Evolutionary conservation across 2,113 vertebrate genomes (phyloP).

Genomic region (Antechinus flavipes): DNA sequence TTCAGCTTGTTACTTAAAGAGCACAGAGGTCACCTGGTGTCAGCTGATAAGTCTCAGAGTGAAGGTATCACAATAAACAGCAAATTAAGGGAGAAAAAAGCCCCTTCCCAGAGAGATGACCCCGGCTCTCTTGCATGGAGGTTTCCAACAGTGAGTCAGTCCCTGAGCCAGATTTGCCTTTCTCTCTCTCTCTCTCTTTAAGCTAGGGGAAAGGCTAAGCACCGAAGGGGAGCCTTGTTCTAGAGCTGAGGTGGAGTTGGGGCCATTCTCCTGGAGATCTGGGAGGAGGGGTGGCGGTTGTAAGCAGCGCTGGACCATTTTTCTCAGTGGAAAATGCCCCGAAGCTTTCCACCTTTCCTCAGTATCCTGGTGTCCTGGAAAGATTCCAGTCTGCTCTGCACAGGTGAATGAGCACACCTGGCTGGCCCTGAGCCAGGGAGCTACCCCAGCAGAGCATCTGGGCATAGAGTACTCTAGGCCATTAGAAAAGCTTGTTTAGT

Average conservation of each 20-base stretch:
- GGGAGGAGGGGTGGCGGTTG: not conserved
- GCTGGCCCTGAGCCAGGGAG: not conserved
- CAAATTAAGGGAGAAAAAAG: conserved; percentile 54
- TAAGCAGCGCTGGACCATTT: not conserved
- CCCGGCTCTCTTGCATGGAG: not conserved
- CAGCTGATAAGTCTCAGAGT: conserved; percentile 68
- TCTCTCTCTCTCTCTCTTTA: not conserved
- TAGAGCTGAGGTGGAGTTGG: not conserved
- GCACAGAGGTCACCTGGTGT: conserved; percentile 54
- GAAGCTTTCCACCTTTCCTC: not conserved
- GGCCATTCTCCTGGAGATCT: not conserved
- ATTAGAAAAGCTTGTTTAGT: not conserved
- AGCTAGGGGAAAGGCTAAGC: not conserved
- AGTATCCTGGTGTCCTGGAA: not conserved
- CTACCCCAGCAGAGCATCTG: not conserved
- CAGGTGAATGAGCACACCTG: not conserved
- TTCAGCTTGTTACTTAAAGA: conserved; percentile 72
- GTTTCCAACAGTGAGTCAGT: not conserved
- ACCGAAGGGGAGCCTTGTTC: not conserved
- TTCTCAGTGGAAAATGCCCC: not conserved
- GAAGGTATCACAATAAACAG: conserved; percentile 66
- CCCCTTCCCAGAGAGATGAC: conserved; percentile 31
- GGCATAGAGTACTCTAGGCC: not conserved
- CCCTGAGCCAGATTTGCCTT: not conserved
- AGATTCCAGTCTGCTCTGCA: not conserved